Percentiles rank a stretch among this genome's conserved stretches.
phyloP scores from a whole-genome alignment of 2,113 vertebrate genomes.

The Cynoglossus semilaevis region DNA sequence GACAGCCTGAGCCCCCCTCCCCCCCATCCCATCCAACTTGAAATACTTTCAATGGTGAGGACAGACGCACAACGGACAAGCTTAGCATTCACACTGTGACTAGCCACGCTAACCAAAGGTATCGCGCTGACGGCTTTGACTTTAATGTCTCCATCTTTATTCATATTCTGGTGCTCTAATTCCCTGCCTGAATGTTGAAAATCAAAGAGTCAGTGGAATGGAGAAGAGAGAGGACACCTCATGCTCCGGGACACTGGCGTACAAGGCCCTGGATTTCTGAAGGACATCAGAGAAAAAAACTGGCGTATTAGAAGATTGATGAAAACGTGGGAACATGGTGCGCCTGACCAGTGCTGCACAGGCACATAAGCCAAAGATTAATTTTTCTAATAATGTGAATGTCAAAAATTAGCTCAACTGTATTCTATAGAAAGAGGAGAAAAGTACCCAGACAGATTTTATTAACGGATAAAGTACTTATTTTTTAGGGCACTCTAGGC shows the following conservation, averaged over 20 bases:
- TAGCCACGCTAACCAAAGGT: not conserved
- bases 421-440: too few species aligned
- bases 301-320: not conserved
- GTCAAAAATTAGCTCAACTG: too few species aligned
- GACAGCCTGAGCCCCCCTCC: too few species aligned
- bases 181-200: not conserved
- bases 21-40: too few species aligned
- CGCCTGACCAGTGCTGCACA: not conserved
- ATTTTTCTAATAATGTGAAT: too few species aligned
- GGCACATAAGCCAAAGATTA: not conserved
- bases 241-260: not conserved
- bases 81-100: not conserved
- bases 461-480: too few species aligned
- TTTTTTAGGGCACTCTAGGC: too few species aligned
- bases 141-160: not conserved
- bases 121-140: not conserved
- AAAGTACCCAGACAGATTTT: too few species aligned
- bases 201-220: not conserved
- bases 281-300: not conserved
- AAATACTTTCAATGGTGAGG: too few species aligned
- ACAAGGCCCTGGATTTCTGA: not conserved
- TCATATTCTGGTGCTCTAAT: not conserved
- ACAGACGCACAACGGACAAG: too few species aligned
- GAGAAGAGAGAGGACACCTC: not conserved
- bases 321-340: not conserved